phyloP scores from a whole-genome alignment of 2,797 vertebrate species.

The Synaphobranchus kaupii region DNA sequence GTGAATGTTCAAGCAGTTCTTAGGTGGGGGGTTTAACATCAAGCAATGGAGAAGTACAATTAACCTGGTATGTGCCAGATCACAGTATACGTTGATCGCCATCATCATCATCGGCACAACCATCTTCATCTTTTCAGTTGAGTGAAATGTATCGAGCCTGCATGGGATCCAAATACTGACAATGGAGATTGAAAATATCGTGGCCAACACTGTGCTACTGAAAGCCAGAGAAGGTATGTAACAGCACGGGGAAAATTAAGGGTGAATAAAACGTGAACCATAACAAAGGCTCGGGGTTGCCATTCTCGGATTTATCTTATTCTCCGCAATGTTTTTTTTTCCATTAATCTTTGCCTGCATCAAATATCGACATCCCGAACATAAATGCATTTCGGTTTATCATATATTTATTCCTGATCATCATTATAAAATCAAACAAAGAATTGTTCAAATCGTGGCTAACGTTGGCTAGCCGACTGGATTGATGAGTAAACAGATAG shows the following conservation, averaged over 20 bases:
- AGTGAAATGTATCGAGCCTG: slow-evolving; percentile 76
- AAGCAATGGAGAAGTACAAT: slow-evolving; percentile 66
- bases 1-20: slow-evolving; percentile 34
- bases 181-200: slow-evolving; percentile 88
- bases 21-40: slow-evolving; percentile 60
- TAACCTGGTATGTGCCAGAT: slow-evolving; percentile 72
- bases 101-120: slow-evolving; percentile 58
- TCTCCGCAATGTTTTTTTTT: slow-evolving; percentile 22
- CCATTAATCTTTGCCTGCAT: background rate
- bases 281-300: slow-evolving; percentile 39
- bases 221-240: slow-evolving; percentile 88
- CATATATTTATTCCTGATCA: background rate
- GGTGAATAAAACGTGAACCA: slow-evolving; percentile 37
- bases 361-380: background rate
- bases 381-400: background rate
- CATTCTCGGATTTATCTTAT: slow-evolving; percentile 15
- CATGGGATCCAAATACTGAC: slow-evolving; percentile 69
- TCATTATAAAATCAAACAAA: slow-evolving; percentile 22
- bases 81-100: slow-evolving; percentile 60
- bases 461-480: slow-evolving; percentile 1
- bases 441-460: slow-evolving; percentile 1
- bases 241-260: background rate
- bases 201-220: slow-evolving; percentile 89
- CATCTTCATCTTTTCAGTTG: slow-evolving; percentile 62
- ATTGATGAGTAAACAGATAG: slow-evolving; percentile 12